Base-by-base conservation (phyloP, 2,888 invertebrate genomes). In the Hirudinaria manillensis region DNA sequence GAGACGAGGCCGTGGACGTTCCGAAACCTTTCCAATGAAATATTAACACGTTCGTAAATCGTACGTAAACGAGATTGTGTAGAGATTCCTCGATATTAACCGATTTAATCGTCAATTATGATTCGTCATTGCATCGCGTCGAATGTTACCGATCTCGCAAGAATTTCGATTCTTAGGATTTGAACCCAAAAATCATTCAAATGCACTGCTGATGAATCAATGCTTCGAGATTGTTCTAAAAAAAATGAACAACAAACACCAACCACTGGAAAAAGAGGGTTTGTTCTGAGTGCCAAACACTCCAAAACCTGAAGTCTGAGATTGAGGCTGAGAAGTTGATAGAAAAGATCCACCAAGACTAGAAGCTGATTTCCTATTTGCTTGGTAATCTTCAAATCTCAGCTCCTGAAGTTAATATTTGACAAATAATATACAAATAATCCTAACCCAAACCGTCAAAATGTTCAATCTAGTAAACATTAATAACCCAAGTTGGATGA, bases 361-460 rank as follows among this genome's bases (percentile, higher is more conserved):
- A 0, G 65, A 27, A 7, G 34, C 73, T 65, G 73, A 73, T 65
- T 97, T 97, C 3, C 96, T 88, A 73, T 93, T 93, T 0, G 92
- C 92, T 34, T 89, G 86, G 84, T 99, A 99, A 86, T 99, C 98
- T 83, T 98, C 98, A 75, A 91, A 87, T 16, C 98, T 89, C 4
- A 99, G 87, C 84, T 99, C 99, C 87, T 87, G 80, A 55, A 1
- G 10, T 68, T 68, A n/a, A 34, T n/a, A 61, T 16, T 61, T 61
- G 13, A 61, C 27, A 13, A 32, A 3, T 24, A 32, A 67, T 34
- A 68, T 34, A 65, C 66, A 65, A 24, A 10, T 65, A 27, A 24
- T 53, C 21, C 53, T 19, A 53, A 19, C 16, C 53, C 16, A 19
- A 16, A 53, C 16, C 53, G 21, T 16, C 16, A 21, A 21, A 21